phyloP scores from a whole-genome alignment of 2,888 invertebrate species.

The Drosophila borealis region DNA sequence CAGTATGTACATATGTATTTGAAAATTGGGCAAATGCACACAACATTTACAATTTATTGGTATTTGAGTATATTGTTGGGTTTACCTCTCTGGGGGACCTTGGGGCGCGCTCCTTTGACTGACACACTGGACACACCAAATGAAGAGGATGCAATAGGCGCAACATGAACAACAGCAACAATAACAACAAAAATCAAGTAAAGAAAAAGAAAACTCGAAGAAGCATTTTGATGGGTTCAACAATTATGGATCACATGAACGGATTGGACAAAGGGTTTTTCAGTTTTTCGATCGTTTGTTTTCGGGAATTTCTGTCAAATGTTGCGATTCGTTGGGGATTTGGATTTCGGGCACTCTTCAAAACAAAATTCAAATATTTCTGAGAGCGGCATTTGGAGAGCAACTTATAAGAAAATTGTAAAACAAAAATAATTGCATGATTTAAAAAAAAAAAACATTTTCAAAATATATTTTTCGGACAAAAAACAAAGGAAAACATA shows the following conservation, averaged over 20 bases:
- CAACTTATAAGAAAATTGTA: constrained; percentile 40
- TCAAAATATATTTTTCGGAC: constrained; percentile 21
- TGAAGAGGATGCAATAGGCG: constrained; percentile 72
- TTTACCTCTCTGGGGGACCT: constrained; percentile 64
- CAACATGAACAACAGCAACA: constrained; percentile 54
- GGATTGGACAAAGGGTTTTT: constrained; percentile 3
- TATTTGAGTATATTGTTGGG: constrained; percentile 65
- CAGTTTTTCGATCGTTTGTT: constrained; percentile 2
- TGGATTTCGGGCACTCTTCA: constrained; percentile 17
- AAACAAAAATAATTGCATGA: constrained; percentile 12
- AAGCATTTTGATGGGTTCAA: constrained; percentile 59
- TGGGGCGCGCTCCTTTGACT: constrained; percentile 68
- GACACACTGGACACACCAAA: constrained; percentile 68
- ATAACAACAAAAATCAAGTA: constrained; percentile 65
- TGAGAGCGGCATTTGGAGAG: constrained; percentile 28
- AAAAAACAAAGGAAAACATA: constrained; percentile 45
- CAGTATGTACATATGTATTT: constrained; percentile 46
- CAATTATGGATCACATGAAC: constrained; percentile 25
- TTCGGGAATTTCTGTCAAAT: constrained; percentile 9
- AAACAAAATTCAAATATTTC: constrained; percentile 44
- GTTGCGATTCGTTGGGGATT: constrained; percentile 18
- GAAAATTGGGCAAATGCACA: constrained; percentile 61
- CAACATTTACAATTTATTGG: constrained; percentile 76
- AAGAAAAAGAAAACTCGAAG: constrained; percentile 65
- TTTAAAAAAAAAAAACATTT: constrained; percentile 2